Conservation (phyloP, 2,797 vertebrate genomes). For the Hoplostethus mediterraneus region DNA sequence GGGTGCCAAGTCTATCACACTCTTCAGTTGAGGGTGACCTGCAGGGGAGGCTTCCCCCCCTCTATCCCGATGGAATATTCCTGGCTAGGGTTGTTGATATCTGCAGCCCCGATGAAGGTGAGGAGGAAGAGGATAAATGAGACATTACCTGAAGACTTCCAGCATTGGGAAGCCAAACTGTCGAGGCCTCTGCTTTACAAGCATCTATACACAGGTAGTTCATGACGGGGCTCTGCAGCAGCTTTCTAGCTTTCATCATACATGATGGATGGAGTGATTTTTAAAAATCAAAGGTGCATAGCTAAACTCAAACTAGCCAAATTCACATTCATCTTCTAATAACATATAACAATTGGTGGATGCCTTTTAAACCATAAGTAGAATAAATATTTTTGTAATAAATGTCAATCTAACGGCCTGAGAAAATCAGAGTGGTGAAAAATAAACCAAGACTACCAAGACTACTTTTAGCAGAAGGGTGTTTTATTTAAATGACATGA, state of each 20-base stretch:
- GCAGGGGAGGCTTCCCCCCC: conserved; percentile 6
- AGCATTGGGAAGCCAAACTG: no score
- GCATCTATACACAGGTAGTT: neutral
- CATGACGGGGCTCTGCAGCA: neutral
- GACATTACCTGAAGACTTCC: conserved; percentile 1
- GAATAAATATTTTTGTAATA: neutral
- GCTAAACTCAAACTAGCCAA: neutral
- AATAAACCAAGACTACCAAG: conserved; percentile 5
- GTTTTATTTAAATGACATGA: conserved; percentile 47
- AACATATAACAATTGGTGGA: neutral
- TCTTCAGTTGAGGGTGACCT: conserved; percentile 28
- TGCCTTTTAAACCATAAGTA: neutral
- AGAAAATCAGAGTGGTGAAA: conserved; percentile 3
- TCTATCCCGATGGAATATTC: conserved; percentile 66
- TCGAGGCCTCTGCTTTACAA: neutral
- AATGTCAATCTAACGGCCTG: neutral
- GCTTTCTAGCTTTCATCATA: conserved; percentile 14
- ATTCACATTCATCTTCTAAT: neutral
- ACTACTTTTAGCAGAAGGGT: conserved; percentile 19
- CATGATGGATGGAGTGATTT: neutral
- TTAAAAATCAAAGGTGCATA: neutral
- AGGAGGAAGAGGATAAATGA: conserved; percentile 37
- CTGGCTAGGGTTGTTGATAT: conserved; percentile 64
- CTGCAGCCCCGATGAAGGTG: conserved; percentile 66
- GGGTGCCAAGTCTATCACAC: neutral